Conservation (phyloP, 2,888 invertebrate species). For the Serrognathus titanus region DNA sequence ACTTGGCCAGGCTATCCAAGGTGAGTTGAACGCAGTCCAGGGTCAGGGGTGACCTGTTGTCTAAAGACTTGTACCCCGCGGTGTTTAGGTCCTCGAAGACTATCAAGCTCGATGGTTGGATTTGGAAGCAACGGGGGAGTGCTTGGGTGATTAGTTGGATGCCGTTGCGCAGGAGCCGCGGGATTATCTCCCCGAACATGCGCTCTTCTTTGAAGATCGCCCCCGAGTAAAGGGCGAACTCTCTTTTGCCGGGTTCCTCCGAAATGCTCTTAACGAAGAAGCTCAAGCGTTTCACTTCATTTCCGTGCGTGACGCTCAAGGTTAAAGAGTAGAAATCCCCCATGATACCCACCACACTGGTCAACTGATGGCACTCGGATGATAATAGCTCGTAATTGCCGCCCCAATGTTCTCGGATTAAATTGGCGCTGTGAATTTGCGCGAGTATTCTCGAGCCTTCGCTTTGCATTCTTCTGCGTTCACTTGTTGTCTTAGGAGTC, state of each 20-base stretch:
- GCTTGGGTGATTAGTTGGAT: constrained; percentile 30
- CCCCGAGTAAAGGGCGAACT: constrained; percentile 48
- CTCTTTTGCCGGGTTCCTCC: constrained; percentile 50
- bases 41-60: constrained; percentile 22
- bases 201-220: constrained; percentile 52
- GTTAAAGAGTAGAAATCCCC: constrained; percentile 13
- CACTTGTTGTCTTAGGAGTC: too few relatives aligned
- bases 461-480: too few relatives aligned
- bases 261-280: constrained; percentile 63
- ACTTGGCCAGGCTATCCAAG: constrained; percentile 30
- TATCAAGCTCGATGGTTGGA: constrained; percentile 33
- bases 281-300: constrained; percentile 25
- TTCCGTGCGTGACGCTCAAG: constrained; percentile 5
- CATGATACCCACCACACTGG: constrained; percentile 8
- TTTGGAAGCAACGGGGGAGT: constrained; percentile 41
- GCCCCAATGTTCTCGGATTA: too few relatives aligned
- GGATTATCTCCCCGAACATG: constrained; percentile 40
- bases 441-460: too few relatives aligned
- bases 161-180: constrained; percentile 39
- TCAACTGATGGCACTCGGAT: neutral
- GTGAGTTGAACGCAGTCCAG: constrained; percentile 27
- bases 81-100: constrained; percentile 44
- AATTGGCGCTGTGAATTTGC: too few relatives aligned
- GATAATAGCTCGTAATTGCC: too few relatives aligned
- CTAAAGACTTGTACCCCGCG: constrained; percentile 32